Evolutionary conservation across 2,888 invertebrate genomes (phyloP).

Genomic region (Stenodera caucasica): DNA sequence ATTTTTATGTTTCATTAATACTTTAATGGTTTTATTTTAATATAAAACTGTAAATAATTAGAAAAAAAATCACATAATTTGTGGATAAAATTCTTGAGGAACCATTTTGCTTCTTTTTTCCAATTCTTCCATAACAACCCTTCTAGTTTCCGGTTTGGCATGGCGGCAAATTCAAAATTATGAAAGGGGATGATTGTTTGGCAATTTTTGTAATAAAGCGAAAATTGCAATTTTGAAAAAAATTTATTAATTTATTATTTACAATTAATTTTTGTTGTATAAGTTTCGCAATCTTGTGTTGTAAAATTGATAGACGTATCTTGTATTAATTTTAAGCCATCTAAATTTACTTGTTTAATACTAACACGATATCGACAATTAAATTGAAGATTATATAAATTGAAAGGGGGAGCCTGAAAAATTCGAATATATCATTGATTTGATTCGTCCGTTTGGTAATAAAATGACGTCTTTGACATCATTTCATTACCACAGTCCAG

Average conservation of each 20-base stretch:
- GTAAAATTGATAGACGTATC: conserved; percentile 60
- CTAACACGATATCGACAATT: conserved; percentile 62
- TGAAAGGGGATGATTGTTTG: too few relatives aligned
- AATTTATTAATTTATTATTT: conserved; percentile 12
- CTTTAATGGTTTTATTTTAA: too few relatives aligned
- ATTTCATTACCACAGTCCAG: too few relatives aligned
- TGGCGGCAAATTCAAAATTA: conserved; percentile 18
- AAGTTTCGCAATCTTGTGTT: conserved; percentile 58
- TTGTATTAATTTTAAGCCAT: conserved; percentile 42
- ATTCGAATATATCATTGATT: background rate
- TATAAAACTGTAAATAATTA: too few relatives aligned
- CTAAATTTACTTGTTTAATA: conserved; percentile 53
- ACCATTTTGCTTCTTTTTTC: conserved; percentile 25
- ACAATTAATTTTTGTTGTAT: conserved; percentile 33
- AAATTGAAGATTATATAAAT: conserved; percentile 62
- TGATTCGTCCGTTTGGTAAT: too few relatives aligned
- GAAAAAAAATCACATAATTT: too few relatives aligned
- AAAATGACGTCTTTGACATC: background rate
- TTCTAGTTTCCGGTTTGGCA: conserved; percentile 16
- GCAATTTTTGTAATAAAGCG: too few relatives aligned
- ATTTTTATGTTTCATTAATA: too few relatives aligned
- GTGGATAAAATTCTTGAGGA: too few relatives aligned
- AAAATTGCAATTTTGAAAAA: background rate
- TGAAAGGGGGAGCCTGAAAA: conserved; percentile 60
- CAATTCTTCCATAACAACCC: conserved; percentile 16